A percentile compares a stretch with the other conserved stretches of the same genome.
phyloP scores from a whole-genome alignment of 2,888 invertebrate genomes.

The Stramonita haemastoma region DNA sequence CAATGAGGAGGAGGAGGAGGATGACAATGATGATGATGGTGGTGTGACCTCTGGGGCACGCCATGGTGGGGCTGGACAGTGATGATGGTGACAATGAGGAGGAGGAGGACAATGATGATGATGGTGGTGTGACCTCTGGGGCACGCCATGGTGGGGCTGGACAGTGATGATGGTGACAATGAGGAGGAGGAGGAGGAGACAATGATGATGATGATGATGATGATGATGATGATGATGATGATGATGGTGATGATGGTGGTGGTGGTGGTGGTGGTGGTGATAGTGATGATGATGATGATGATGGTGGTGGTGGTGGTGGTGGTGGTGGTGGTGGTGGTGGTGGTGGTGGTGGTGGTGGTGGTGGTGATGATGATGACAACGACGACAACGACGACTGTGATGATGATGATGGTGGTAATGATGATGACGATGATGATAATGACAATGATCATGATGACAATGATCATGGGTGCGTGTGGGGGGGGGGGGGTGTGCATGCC shows the following conservation, averaged over 20 bases:
- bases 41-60: constrained; percentile 80
- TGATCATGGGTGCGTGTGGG: too few relatives aligned
- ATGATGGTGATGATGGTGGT: not conserved
- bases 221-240: not conserved
- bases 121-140: too few relatives aligned
- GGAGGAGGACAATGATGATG: too few relatives aligned
- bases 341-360: too few relatives aligned
- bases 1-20: too few relatives aligned
- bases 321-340: too few relatives aligned
- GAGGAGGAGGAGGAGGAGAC: not conserved
- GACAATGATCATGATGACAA: not conserved
- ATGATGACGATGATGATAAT: too few relatives aligned
- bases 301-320: constrained; percentile 74
- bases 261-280: not conserved
- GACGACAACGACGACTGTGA: too few relatives aligned
- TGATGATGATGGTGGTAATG: not conserved
- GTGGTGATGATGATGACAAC: not conserved
- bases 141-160: too few relatives aligned
- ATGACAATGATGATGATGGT: constrained; percentile 78
- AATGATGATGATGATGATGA: not conserved
- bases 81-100: too few relatives aligned
- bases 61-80: constrained; percentile 75
- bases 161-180: not conserved
- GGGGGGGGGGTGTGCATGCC: too few relatives aligned
- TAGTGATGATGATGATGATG: too few relatives aligned